Evolutionary conservation across 2,113 vertebrate genomes (phyloP).

Genomic region (Lamprotornis superbus): DNA sequence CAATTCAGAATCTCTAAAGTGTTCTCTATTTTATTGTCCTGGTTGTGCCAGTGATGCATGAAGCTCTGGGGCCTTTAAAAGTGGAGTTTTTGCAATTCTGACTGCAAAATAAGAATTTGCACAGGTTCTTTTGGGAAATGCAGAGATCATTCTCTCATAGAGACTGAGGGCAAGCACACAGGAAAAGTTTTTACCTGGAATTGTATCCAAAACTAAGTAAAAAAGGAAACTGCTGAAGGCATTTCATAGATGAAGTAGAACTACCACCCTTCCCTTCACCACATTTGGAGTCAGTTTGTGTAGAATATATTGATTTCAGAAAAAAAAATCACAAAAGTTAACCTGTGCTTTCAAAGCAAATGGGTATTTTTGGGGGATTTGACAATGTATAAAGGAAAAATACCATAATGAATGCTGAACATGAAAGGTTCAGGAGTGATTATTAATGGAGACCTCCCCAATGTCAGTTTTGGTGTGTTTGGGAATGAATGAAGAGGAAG

Average conservation of each 20-base stretch:
- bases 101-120: not conserved
- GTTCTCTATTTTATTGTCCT: not conserved
- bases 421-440: not conserved
- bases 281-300: not conserved
- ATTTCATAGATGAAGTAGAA: not conserved
- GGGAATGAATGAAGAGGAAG: not conserved
- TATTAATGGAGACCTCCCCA: not conserved
- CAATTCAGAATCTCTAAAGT: not conserved
- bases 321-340: not conserved
- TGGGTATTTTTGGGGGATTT: not conserved
- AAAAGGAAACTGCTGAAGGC: not conserved
- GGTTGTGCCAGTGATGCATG: not conserved
- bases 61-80: not conserved
- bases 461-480: not conserved
- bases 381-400: not conserved
- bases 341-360: not conserved
- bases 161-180: not conserved
- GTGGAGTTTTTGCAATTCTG: not conserved
- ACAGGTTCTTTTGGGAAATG: not conserved
- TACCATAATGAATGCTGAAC: fast-evolving
- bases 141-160: not conserved
- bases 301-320: not conserved
- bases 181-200: not conserved
- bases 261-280: not conserved
- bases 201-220: not conserved